Evolutionary conservation across 2,888 invertebrate species (phyloP), one percentile per base, ranked within the genome.

Genomic region (Spodoptera exigua): DNA sequence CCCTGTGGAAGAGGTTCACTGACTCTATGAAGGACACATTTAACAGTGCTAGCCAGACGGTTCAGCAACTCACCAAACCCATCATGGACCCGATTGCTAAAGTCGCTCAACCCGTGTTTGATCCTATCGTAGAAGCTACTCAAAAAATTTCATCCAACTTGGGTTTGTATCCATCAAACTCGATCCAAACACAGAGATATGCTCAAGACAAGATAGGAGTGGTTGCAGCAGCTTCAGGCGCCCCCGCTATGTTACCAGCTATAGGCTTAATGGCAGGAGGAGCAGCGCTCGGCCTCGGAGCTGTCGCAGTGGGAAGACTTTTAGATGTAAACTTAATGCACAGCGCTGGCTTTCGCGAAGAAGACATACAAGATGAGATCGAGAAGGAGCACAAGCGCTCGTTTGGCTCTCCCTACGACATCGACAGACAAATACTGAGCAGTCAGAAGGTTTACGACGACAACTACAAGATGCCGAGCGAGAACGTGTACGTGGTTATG

Each of bases 191-290:
- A 40, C 94, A 93, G 71, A 93, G 87, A 56, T 93, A 94, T 53
- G 94, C 94, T 40, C 94, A 94, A 75, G 96, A 96, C 62, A 97
- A 97, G 85, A 94, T 97, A 9, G 96, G 96, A 1, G 95, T 95
- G 2, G 95, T 96, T 0, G 88, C 88, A 2, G 92, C 93, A 7
- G 93, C 94, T 2, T 86, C 94, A 0, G 95, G 95, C 0, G 95
- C 96, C 0, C 92, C 92, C 0, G 96, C 96, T 0, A 95, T 97
- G 82, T 88, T 97, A 1, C 97, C 97, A 14, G 97, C 97, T 0
- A 89, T 97, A 17, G 97, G 97, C 3, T 88, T 97, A 5, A 96
- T 97, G 79, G 97, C 97, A 10, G 97, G 97, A n/a, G 97, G 97
- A 12, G 97, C 97, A 0, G 97, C 97, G 1, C 87, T 97, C 18